Evolutionary conservation across 1,140 invertebrate genomes (phyloP), one percentile per base, ranked within the genome.

Genomic region (Melitaea cinxia): DNA sequence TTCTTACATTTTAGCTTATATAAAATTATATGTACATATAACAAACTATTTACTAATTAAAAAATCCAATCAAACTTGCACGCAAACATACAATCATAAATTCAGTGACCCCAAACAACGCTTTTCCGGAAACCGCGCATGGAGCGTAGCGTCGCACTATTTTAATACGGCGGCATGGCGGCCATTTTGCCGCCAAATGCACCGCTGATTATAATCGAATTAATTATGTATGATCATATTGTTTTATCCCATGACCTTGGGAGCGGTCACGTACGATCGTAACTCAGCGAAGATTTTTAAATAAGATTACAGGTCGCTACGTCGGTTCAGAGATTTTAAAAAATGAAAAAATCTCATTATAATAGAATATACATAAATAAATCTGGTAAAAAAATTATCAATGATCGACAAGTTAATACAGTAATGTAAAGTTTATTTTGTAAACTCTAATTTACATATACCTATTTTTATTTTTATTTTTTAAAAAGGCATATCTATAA

Each of bases 71-170:
- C 9, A 6, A 26, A 45, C n/a, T 39, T 42, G 26, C 3, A 14
- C 30, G 10, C 21, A 64, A 21, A 39, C 30, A 59, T 54, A 65
- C 30, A 37, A 26, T 26, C 42, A 61, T 67, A 47, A 64, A 82
- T 78, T 78, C 78, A 82, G 72, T 87, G 82, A 87, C 82, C 84
- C 80, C 81, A 84, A 80, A 80, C 75, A 64, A 73, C 80, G 77
- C 82, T 87, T 87, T 87, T 85, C 84, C 84, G 82, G 84, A 83
- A 85, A 62, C 73, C n/a, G 65, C 39, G 54, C 57, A 85, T 78
- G 84, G 82, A 69, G 77, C 69, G 55, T 58, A 65, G 50, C 42
- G 60, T 64, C 61, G 65, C 73, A 55, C 53, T 55, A 21, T 72
- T 74, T 61, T 67, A 80, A 77, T 49, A 82, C 79, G 75, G 76